Evolutionary conservation across 1,140 invertebrate species (phyloP), one percentile per base, ranked within the genome.

Genomic region (Lepidurus packardi): DNA sequence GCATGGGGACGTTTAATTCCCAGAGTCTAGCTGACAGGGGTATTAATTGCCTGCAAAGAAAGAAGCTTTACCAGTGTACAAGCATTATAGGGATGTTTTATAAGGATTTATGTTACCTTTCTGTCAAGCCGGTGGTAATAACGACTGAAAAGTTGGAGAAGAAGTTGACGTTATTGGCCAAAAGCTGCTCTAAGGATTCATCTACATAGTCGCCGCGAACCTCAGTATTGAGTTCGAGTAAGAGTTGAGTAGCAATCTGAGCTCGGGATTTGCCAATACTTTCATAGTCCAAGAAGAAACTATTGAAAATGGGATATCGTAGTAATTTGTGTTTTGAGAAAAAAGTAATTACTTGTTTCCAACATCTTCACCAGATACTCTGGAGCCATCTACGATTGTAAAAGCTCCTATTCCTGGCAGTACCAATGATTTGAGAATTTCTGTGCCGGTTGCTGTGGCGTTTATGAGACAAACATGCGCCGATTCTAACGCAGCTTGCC

Each of bases 381-480:
- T 92, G 82, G 91, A 90, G 16, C 92, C 93, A 89, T 99, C 98
- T 9, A 98, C 91, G 81, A 99, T 95, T 0, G 96, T 98, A 81
- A 99, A 96, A n/a, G 93, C 92, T 78, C 97, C 96, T 82, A 98
- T 92, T 13, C 96, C 97, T 77, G 97, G 96, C 43, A 99, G 86
- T 21, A 98, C 92, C 11, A 99, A 88, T 75, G 94, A 95, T 86
- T 99, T 99, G 34, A 98, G 85, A 77, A 95, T 92, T 89, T 99
- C 98, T 73, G 95, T 97, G 43, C 97, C 97, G 76, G 96, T 89
- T 10, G 94, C 95, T 78, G 92, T 96, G 1, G 95, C 95, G 88
- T 98, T 98, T 80, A 99, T 93, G 7, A 99, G 83, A 85, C 98
- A 99, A 82, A 99, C 90, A 85, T 94, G 92, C 42, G 95, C 91